A percentile compares a stretch with the other conserved stretches of the same genome.
phyloP scores from a whole-genome alignment of 2,797 vertebrate genomes.

The Pangasius larnaudii region DNA sequence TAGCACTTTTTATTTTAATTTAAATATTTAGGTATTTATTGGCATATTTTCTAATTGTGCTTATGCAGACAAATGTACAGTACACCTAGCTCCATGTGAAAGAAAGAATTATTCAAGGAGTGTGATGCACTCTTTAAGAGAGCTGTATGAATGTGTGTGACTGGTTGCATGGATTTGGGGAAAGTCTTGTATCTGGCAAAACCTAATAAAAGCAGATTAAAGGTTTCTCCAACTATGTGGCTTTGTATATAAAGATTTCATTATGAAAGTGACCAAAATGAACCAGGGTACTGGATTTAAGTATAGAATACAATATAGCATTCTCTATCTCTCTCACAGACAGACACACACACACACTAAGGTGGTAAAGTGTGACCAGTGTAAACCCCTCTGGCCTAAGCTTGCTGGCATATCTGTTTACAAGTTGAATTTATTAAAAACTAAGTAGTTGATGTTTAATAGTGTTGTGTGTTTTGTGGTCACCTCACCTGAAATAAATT shows the following conservation, averaged over 20 bases:
- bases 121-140: too few relatives aligned
- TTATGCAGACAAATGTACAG: not conserved
- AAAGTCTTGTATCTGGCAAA: conserved; percentile 44
- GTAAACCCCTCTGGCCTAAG: conserved; percentile 20
- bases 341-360: not conserved
- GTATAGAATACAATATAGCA: not conserved
- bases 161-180: not conserved
- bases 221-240: conserved; percentile 11
- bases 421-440: conserved; percentile 49
- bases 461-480: conserved; percentile 50
- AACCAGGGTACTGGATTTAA: not conserved
- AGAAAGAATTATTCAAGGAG: not conserved
- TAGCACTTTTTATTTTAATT: not conserved
- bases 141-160: not conserved
- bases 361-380: conserved; percentile 30
- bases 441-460: conserved; percentile 46
- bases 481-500: conserved; percentile 54
- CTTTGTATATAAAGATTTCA: not conserved
- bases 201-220: conserved; percentile 54
- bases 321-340: not conserved
- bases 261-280: not conserved
- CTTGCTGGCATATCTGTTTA: conserved; percentile 49
- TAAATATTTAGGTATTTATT: not conserved
- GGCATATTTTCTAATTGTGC: not conserved
- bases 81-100: not conserved